Evolutionary conservation across 1,140 invertebrate species (phyloP), one percentile per base, ranked within the genome.

Genomic region (Calliopsis andreniformis): DNA sequence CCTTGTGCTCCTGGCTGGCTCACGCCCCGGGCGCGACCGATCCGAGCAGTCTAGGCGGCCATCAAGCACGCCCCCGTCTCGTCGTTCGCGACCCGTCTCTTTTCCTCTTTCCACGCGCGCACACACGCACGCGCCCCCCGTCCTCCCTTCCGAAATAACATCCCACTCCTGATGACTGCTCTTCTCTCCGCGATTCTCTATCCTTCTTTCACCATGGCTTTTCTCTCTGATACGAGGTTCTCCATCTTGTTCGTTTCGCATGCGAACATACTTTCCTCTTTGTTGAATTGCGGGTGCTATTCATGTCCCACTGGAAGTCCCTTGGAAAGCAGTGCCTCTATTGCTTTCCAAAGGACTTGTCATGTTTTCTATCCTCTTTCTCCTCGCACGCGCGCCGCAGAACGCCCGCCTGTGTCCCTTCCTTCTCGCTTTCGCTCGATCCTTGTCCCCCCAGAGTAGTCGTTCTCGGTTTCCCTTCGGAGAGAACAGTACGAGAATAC

Each of bases 11-110:
- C 53, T 68, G 71, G 70, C 64, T 78, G 83, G 86, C 87, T 88
- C 88, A 89, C 89, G 89, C 90, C 89, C 88, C 89, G 86, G 86
- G 89, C 88, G 87, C 89, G 87, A 89, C 86, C 87, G 85, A 89
- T 89, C 84, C 85, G 80, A 80, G 82, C 85, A 79, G 87, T 88
- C 86, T 88, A 89, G 87, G 87, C 88, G 86, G 85, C 87, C 89
- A 89, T 89, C 88, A 80, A 87, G 79, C 80, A 84, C 81, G 76
- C 73, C 78, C 67, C 77, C 80, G 62, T 73, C 68, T 76, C 77
- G 68, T 69, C 81, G 51, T 68, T 68, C n/a, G 55, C 66, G 20
- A 71, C 47, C 59, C 49, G 45, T 47, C 79, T 63, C 71, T 47
- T 58, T 45, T 23, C 30, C 47, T 49, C 45, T 47, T 47, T n/a